A percentile compares a stretch with the other conserved stretches of the same genome.
phyloP scores from a whole-genome alignment of 35 echinoderm and acorn worm genomes.

The Lytechinus variegatus region DNA sequence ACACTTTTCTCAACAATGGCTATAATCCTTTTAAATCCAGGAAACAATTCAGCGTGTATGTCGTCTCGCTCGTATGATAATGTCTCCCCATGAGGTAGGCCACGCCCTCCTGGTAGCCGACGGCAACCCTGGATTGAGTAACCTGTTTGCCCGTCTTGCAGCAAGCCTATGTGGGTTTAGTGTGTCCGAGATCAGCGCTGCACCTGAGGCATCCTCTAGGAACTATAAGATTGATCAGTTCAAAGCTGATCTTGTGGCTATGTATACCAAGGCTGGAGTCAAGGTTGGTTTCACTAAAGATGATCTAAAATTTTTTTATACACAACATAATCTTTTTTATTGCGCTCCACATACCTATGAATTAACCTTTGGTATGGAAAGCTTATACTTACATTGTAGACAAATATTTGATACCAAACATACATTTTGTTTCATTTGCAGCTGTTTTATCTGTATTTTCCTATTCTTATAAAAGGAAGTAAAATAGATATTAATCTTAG shows the following conservation, averaged over 20 bases:
- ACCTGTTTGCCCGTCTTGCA: slow-evolving; percentile 71
- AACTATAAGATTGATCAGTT: slow-evolving; percentile 90
- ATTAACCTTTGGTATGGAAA: no score
- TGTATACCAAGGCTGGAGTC: slow-evolving; percentile 92
- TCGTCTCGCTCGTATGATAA: slow-evolving; percentile 92
- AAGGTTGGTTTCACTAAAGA: slow-evolving; percentile 65
- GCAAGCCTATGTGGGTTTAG: slow-evolving; percentile 89
- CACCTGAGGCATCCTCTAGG: slow-evolving; percentile 67
- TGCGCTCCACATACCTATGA: no score
- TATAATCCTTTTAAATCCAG: slow-evolving; percentile 50
- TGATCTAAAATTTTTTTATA: no score
- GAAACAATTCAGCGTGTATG: slow-evolving; percentile 92
- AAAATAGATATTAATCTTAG: no score
- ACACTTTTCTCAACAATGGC: not conserved
- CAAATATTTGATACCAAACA: no score
- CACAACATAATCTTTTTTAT: no score
- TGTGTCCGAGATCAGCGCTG: slow-evolving; percentile 89
- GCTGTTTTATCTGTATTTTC: no score
- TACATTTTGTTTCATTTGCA: no score
- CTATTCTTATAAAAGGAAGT: no score
- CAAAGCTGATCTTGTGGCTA: slow-evolving; percentile 86
- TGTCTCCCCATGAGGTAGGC: slow-evolving; percentile 94
- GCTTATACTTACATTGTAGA: no score
- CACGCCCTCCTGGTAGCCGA: slow-evolving; percentile 84
- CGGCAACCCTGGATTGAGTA: slow-evolving; percentile 77